A percentile compares a stretch with the other conserved stretches of the same genome.
Evolutionary conservation across 2,113 vertebrate genomes (phyloP).

Genomic region (Phoenicopterus ruber): DNA sequence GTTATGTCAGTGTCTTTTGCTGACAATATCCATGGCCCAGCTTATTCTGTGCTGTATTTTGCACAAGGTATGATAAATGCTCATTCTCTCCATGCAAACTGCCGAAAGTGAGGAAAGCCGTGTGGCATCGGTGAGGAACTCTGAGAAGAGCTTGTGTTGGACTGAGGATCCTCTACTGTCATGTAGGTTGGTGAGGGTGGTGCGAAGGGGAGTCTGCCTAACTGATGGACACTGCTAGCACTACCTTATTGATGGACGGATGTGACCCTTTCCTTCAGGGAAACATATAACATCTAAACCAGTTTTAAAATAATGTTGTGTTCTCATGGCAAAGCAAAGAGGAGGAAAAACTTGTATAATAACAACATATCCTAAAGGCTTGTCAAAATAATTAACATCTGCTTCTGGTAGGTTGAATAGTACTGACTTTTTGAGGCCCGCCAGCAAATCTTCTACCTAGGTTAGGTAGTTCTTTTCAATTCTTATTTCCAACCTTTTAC

Average conservation of each 20-base stretch:
- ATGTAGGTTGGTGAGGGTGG: not conserved
- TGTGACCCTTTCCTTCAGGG: not conserved
- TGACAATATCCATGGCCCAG: not conserved
- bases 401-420: not conserved
- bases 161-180: too few relatives aligned
- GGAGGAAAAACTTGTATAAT: not conserved
- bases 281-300: not conserved
- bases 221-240: not conserved
- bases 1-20: not conserved
- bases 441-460: not conserved
- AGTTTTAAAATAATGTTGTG: not conserved
- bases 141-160: not conserved
- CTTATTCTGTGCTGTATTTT: not conserved
- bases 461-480: not conserved
- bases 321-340: not conserved
- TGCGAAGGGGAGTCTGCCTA: not conserved
- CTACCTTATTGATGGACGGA: not conserved
- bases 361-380: not conserved
- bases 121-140: not conserved
- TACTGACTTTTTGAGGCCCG: not conserved
- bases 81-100: not conserved
- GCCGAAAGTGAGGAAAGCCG: not conserved
- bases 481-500: not conserved
- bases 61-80: not conserved
- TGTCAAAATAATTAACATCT: not conserved